A percentile compares a stretch with the other conserved stretches of the same genome.
These are phyloP conservation scores for Diuraphis noxia DNA, from an alignment of 1,140 invertebrate genomes.

Conservation along the genomic window DNA sequence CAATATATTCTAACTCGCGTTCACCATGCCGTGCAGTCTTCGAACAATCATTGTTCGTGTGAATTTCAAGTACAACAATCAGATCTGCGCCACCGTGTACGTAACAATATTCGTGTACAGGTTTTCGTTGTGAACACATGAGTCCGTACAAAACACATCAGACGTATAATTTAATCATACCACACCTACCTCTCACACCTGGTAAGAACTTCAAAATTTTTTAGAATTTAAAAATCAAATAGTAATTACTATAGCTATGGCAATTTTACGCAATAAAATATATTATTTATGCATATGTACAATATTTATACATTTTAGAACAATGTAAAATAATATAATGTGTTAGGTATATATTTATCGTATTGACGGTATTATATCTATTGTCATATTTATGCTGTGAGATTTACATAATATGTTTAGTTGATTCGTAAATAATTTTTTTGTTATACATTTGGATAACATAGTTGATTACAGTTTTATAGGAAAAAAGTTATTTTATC, in stretches of 20 bases:
- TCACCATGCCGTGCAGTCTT: background rate
- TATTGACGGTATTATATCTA: background rate
- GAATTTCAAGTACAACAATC: background rate
- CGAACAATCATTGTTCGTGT: background rate
- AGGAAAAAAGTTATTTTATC: background rate
- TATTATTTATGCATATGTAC: background rate
- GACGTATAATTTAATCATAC: background rate
- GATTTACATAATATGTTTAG: background rate
- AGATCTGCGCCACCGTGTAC: background rate
- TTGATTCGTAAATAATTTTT: background rate
- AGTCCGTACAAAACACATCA: background rate
- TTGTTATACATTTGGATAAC: background rate
- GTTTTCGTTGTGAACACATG: background rate
- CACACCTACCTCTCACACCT: background rate
- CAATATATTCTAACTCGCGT: no score
- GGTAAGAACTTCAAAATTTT: background rate
- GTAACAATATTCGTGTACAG: background rate
- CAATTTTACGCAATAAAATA: background rate
- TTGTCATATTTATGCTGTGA: background rate
- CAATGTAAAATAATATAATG: constrained; percentile 5
- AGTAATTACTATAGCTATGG: no score
- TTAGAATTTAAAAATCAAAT: no score
- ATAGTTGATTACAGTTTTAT: background rate
- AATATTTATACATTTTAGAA: background rate
- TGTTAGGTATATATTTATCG: background rate